A percentile compares a stretch with the other conserved stretches of the same genome.
phyloP scores from a whole-genome alignment of 2,113 vertebrate species.

The human (Homo sapiens) region DNA sequence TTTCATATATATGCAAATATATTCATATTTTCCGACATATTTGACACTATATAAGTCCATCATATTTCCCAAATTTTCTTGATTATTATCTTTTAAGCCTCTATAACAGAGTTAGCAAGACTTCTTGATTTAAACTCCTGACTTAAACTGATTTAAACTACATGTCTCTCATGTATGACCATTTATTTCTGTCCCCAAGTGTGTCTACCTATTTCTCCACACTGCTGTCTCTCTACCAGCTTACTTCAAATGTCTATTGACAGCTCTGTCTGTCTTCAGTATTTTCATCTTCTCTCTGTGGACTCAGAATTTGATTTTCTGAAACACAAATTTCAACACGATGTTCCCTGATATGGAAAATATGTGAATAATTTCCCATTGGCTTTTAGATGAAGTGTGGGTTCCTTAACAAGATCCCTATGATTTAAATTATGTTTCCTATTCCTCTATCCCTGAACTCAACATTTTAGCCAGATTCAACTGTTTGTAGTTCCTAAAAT shows the following conservation, averaged over 20 bases:
- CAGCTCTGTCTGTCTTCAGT: neutral
- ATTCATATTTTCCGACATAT: neutral
- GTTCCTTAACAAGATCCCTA: neutral
- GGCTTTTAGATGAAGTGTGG: neutral
- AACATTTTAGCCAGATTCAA: neutral
- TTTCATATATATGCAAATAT: neutral
- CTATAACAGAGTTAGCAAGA: neutral
- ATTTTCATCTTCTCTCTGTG: neutral
- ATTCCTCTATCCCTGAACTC: neutral
- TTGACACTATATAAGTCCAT: neutral
- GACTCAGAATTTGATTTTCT: neutral
- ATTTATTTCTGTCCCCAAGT: neutral
- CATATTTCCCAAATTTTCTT: neutral
- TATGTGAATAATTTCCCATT: neutral
- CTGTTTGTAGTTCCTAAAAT: neutral
- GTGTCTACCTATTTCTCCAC: neutral
- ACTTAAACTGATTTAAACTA: too few relatives aligned
- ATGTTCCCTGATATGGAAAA: neutral
- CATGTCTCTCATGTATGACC: neutral
- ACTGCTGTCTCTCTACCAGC: neutral
- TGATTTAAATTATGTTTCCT: neutral
- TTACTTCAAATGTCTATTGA: neutral
- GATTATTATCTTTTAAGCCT: neutral
- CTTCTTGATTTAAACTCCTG: neutral
- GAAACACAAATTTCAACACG: neutral